phyloP scores from a whole-genome alignment of 2,113 vertebrate genomes.

The Gymnocephalus cernua region DNA sequence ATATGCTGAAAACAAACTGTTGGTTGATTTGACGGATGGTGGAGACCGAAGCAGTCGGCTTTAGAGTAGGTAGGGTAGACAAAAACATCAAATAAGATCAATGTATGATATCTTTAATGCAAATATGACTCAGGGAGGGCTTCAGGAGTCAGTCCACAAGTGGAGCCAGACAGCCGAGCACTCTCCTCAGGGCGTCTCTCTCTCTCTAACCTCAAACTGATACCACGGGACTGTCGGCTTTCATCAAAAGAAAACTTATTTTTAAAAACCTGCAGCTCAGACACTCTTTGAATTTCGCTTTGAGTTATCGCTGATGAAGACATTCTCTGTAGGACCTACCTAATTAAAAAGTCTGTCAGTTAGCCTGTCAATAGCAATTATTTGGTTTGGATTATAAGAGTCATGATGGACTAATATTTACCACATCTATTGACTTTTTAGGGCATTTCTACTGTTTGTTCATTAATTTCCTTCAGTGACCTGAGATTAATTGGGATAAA shows the following conservation, averaged over 20 bases:
- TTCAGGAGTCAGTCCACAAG: not conserved
- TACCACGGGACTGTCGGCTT: not conserved
- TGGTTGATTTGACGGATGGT: not conserved
- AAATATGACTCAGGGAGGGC: not conserved
- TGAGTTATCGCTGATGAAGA: not conserved
- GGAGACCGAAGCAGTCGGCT: not conserved
- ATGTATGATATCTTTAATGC: not conserved
- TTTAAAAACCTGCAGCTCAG: not conserved
- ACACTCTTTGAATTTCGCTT: constrained; percentile 26
- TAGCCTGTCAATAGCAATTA: not conserved
- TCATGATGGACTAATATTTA: not conserved
- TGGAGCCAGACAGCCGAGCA: not conserved
- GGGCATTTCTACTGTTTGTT: too few relatives aligned
- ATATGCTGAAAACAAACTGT: not conserved
- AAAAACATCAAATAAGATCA: not conserved
- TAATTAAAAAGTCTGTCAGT: not conserved
- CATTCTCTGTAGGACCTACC: not conserved
- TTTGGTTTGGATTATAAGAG: not conserved
- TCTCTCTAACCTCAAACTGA: not conserved
- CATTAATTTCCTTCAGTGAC: too few relatives aligned
- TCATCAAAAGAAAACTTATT: not conserved
- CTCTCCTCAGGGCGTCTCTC: not conserved
- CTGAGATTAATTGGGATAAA: not conserved
- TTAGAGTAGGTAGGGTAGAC: not conserved
- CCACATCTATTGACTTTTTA: too few relatives aligned